Evolutionary conservation across 2,797 vertebrate species (phyloP), one percentile per base, ranked within the genome.

Genomic region (Ciconia nigra): DNA sequence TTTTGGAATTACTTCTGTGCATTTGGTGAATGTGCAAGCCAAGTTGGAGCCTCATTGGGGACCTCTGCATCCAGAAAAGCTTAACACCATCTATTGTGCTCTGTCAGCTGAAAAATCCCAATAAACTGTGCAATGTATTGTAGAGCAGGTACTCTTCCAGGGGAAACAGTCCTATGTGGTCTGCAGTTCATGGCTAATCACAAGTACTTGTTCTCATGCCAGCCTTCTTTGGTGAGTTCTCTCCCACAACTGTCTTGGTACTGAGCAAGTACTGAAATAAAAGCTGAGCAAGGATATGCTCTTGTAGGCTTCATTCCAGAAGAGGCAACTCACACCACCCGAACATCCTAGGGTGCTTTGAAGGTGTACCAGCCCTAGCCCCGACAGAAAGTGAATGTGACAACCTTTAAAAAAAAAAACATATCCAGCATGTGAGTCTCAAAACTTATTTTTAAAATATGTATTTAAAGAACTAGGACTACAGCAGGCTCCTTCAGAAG

Each of bases 151-250:
- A 28, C 9, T 49, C 9, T 51, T 22, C 25, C 29, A 62, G 16
- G 29, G 18, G 13, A 51, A 46, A 35, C 22, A 70, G 19, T 25
- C 28, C 47, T 61, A 7, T 0, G 0, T 5, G 24, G 5, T 33
- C n/a, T 85, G 51, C 31, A 61, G 54, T 13, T 77, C n/a, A 5
- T 18, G 33, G 22, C 47, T 89, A 25, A 62, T 54, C 25, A 16
- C 7, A 57, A 19, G 13, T 35, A 57, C 11, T 52, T 63, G 35
- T 46, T 51, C 33, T 71, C 10, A 6, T 13, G n/a, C 6, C 49
- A 52, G 31, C 11, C n/a, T 31, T 52, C 51, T 52, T 31, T 13
- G 35, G 28, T 8, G 19, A 37, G 15, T 74, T 71, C 41, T 74
- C n/a, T 61, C n/a, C 57, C 22, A 46, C 7, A 25, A 0, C 9